Conservation (phyloP, 2,888 invertebrate genomes). For the Ctenicera cuprea region DNA sequence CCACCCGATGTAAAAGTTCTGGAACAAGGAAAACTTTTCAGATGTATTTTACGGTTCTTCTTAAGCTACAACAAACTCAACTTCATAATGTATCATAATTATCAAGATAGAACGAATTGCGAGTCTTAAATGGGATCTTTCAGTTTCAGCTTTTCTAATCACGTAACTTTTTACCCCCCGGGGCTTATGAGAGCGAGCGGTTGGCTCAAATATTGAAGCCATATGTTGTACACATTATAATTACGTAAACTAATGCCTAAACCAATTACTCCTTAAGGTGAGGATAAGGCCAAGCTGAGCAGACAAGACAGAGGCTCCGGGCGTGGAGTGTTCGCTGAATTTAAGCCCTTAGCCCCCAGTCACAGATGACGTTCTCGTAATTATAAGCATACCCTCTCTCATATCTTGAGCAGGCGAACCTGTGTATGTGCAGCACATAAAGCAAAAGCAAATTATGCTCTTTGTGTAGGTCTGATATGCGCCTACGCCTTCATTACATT, state of each 20-base stretch:
- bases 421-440: constrained; percentile 31
- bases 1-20: constrained; percentile 92
- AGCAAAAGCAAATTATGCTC: constrained; percentile 40
- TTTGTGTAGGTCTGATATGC: constrained; percentile 35
- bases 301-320: constrained; percentile 9
- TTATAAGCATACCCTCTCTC: constrained; percentile 35
- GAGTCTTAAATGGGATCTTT: constrained; percentile 20
- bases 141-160: not conserved
- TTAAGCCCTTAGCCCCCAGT: constrained; percentile 33
- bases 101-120: constrained; percentile 4
- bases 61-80: constrained; percentile 7
- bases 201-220: not conserved
- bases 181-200: not conserved
- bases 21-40: constrained; percentile 69
- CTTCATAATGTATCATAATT: constrained; percentile 28
- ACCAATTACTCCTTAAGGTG: constrained; percentile 15
- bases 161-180: not conserved
- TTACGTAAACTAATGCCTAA: constrained; percentile 16
- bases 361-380: constrained; percentile 40
- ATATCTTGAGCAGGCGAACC: constrained; percentile 32
- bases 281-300: constrained; percentile 9
- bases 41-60: constrained; percentile 7
- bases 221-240: not conserved
- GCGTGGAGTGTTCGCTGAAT: not conserved
- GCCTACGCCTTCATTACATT: constrained; percentile 18